Evolutionary conservation across 2,797 vertebrate genomes (phyloP), one percentile per base, ranked within the genome.

Genomic region (Xyrichtys novacula): DNA sequence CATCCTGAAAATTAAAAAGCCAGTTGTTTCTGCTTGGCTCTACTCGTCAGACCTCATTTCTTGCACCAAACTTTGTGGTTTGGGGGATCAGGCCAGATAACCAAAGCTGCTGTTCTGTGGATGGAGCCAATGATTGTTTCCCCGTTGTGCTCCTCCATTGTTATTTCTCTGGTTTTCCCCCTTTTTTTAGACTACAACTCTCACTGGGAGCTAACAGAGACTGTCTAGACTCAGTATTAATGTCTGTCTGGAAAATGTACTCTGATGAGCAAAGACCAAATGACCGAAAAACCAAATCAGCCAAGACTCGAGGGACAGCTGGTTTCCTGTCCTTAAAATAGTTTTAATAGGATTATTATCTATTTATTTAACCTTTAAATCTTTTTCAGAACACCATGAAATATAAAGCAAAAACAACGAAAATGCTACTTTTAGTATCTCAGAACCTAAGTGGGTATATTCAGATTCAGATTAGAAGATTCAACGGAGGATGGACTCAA

Each of bases 151-250:
- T 63, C 23, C 49, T 67, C 36, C 53, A 53, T 57, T 82, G 66
- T 73, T 78, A 56, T 74, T 79, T 29, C 53, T 71, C 57, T 43
- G 38, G 25, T 56, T 73, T 68, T 32, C 58, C 59, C 61, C 32
- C 31, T 46, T 52, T 56, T n/a, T 47, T 66, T 32, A 23, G 58
- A 69, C 23, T 17, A 11, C 2, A 66, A 66, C 48, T 44, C 65
- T 78, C 54, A 32, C 32, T 61, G 59, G 49, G 43, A 22, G 16
- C 34, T 49, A 4, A 32, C 34, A 62, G 7, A 11, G 57, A 65
- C 54, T 53, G 59, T 80, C 68, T 70, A 66, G 77, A 72, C 70
- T 77, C 58, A 43, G 39, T 56, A 56, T 74, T 65, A 63, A 76
- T 69, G 66, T 70, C 52, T 57, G 36, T 70, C 55, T 74, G 44